Evolutionary conservation across 2,797 vertebrate species (phyloP).

Genomic region (Spinus pinus): DNA sequence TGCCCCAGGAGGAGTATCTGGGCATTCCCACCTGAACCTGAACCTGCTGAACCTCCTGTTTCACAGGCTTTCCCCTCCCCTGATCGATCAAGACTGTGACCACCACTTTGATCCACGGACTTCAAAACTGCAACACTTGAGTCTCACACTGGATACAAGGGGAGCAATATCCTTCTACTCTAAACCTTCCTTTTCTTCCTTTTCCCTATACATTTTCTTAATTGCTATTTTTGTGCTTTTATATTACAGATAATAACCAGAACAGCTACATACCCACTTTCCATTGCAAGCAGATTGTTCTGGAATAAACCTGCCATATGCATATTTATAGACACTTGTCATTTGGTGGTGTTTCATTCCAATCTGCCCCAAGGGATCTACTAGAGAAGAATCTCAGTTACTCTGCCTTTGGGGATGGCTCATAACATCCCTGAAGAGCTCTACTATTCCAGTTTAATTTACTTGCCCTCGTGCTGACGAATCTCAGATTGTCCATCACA

Average conservation of each 20-base stretch:
- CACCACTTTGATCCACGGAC: not conserved
- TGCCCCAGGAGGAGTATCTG: not conserved
- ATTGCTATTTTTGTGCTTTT: not conserved
- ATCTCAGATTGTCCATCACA: not conserved
- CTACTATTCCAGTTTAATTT: not conserved
- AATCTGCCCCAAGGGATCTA: not conserved
- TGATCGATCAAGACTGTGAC: not conserved
- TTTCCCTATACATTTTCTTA: not conserved
- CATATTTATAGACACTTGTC: not conserved
- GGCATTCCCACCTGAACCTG: not conserved
- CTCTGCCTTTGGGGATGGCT: not conserved
- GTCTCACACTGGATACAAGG: not conserved
- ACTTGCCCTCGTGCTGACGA: not conserved
- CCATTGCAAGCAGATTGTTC: not conserved
- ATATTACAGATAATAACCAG: not conserved
- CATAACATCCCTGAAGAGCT: not conserved
- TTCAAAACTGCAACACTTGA: rapidly evolving
- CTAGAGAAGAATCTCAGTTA: not conserved
- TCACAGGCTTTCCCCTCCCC: rapidly evolving
- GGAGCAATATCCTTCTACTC: not conserved
- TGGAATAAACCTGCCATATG: not conserved
- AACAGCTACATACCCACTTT: not conserved
- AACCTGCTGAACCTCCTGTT: not conserved
- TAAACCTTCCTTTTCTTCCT: not conserved
- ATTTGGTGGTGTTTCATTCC: not conserved